Evolutionary conservation across 2,113 vertebrate genomes (phyloP).

Genomic region (Notothenia rossii): DNA sequence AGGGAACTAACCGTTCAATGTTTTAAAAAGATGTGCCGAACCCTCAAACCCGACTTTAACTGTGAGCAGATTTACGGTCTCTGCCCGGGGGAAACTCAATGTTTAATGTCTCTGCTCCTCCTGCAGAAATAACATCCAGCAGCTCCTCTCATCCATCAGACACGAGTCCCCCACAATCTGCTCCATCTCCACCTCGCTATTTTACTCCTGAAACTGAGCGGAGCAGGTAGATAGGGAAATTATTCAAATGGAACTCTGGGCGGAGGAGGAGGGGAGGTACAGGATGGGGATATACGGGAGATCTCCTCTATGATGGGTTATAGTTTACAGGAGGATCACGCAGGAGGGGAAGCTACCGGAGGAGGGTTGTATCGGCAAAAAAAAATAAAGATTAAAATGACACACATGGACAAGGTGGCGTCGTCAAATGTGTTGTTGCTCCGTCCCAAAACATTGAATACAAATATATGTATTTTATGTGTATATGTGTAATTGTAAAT

Average conservation of each 20-base stretch:
- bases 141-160: conserved; percentile 57
- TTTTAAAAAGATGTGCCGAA: conserved; percentile 23
- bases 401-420: neutral
- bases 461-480: too few species aligned
- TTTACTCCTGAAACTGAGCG: neutral
- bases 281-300: neutral
- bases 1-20: conserved; percentile 23
- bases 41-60: conserved; percentile 6
- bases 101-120: conserved; percentile 44
- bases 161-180: conserved; percentile 21
- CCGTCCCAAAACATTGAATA: too few species aligned
- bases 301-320: too few species aligned
- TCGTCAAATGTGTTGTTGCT: too few species aligned
- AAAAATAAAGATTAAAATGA: too few species aligned
- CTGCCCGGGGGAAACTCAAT: conserved; percentile 41
- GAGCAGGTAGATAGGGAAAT: conserved; percentile 38
- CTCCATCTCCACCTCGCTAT: neutral
- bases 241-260: conserved; percentile 44
- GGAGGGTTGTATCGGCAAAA: too few species aligned
- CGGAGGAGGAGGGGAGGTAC: neutral
- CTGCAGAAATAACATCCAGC: conserved; percentile 55
- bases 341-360: neutral
- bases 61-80: conserved; percentile 45
- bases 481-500: too few species aligned
- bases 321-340: neutral